A percentile compares a stretch with the other conserved stretches of the same genome.
phyloP scores from a whole-genome alignment of 1,140 invertebrate genomes.

The Ostrea denselamellosa region DNA sequence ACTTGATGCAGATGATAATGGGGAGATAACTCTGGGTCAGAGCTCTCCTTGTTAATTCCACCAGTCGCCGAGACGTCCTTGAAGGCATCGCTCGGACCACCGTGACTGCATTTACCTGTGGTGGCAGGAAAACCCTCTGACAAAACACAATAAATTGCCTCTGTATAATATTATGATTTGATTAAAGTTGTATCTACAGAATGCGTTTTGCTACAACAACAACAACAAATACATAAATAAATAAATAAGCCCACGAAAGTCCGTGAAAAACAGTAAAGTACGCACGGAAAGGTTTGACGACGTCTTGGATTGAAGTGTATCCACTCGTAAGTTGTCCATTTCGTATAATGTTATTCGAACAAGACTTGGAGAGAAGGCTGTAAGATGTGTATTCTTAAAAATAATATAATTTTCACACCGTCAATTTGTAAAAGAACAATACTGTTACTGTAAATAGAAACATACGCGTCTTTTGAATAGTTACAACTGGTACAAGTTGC shows the following conservation, averaged over 20 bases:
- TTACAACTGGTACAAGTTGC: conserved; percentile 42
- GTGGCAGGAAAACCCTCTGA: background rate
- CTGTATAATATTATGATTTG: background rate
- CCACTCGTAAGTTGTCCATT: conserved; percentile 49
- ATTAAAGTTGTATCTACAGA: background rate
- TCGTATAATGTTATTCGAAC: conserved; percentile 38
- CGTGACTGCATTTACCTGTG: conserved; percentile 57
- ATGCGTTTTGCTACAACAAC: background rate
- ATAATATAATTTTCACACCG: too few relatives aligned
- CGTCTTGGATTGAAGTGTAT: conserved; percentile 27
- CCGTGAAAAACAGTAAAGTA: background rate
- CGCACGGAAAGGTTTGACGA: conserved; percentile 37
- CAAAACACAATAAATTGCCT: background rate
- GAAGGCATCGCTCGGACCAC: conserved; percentile 29
- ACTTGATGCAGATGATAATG: conserved; percentile 50
- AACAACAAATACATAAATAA: too few relatives aligned
- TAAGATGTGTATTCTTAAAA: background rate
- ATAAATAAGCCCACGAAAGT: too few relatives aligned
- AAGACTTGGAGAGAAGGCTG: conserved; percentile 17
- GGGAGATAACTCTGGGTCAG: conserved; percentile 45
- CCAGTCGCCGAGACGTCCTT: conserved; percentile 36
- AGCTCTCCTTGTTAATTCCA: conserved; percentile 57
- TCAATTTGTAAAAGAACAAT: background rate
- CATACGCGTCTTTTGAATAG: conserved; percentile 3
- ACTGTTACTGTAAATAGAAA: background rate